phyloP scores from a whole-genome alignment of 2,797 vertebrate genomes.

The Hydrocynus forskahlii region DNA sequence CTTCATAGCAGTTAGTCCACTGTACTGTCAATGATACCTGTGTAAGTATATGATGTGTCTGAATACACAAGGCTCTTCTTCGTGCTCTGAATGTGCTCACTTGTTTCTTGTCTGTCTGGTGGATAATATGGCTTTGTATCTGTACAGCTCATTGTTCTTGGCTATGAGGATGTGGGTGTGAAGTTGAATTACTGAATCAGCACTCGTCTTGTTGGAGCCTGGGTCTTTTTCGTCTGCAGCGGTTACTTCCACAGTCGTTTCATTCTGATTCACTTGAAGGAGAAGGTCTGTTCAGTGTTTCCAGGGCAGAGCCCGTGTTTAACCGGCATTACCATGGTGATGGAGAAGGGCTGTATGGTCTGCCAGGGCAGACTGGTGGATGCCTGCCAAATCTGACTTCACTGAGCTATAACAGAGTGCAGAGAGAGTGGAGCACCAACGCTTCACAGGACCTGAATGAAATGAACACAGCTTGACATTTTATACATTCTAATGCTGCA shows the following conservation, averaged over 20 bases:
- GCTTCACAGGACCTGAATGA: not conserved
- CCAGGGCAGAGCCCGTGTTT: slow-evolving; percentile 24
- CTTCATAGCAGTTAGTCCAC: too few relatives aligned
- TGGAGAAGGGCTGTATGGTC: slow-evolving; percentile 17
- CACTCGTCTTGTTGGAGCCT: slow-evolving; percentile 1
- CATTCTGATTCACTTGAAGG: slow-evolving; percentile 42
- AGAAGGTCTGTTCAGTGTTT: slow-evolving; percentile 40
- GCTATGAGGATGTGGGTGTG: slow-evolving; percentile 10
- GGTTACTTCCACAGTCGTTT: slow-evolving; percentile 4
- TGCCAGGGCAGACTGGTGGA: not conserved
- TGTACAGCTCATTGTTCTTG: slow-evolving; percentile 17
- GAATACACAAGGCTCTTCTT: not conserved
- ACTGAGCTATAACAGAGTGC: too few relatives aligned
- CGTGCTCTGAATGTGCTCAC: not conserved
- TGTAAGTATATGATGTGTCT: not conserved
- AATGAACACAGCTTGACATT: not conserved
- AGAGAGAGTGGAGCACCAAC: not conserved
- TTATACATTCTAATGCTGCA: too few relatives aligned
- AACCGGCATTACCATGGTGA: slow-evolving; percentile 42
- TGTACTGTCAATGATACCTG: too few relatives aligned
- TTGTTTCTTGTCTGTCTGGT: not conserved
- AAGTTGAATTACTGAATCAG: too few relatives aligned
- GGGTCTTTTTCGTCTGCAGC: not conserved
- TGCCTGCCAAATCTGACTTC: slow-evolving; percentile 15
- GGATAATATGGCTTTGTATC: not conserved